These are phyloP conservation scores for Leucopsar rothschildi DNA, from an alignment of 2,113 vertebrate species.

Conservation along the genomic window DNA sequence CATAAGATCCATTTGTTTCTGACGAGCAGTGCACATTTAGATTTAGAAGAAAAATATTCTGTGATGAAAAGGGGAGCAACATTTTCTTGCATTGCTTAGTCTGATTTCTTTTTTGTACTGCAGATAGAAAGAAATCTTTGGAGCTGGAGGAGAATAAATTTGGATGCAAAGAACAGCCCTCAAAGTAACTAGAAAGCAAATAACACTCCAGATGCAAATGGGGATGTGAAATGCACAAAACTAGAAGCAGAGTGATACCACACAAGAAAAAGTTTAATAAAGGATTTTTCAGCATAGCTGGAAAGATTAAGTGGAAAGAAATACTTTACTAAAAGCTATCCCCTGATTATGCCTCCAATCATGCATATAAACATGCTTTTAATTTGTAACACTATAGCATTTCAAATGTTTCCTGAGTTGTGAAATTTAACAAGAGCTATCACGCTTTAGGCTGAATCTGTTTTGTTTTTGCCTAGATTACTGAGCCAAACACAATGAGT, in stretches of 20 bases:
- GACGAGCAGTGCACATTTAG: background rate
- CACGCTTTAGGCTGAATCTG: constrained; percentile 20
- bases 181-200: background rate
- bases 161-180: background rate
- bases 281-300: background rate
- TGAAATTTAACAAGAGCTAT: constrained; percentile 8
- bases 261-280: background rate
- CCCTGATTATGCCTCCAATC: background rate
- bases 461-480: background rate
- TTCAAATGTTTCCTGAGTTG: constrained; percentile 13
- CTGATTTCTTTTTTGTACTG: background rate
- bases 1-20: background rate
- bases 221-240: rapidly evolving
- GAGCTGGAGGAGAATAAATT: background rate
- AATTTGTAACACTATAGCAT: constrained; percentile 6
- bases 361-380: constrained; percentile 8
- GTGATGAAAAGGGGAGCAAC: background rate
- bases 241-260: background rate
- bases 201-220: background rate
- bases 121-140: constrained; percentile 1
- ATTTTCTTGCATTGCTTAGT: background rate
- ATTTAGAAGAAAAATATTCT: background rate
- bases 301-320: background rate
- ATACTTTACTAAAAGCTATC: background rate
- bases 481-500: constrained; percentile 19